These are phyloP conservation scores for Pseudopipra pipra DNA, from an alignment of 2,113 vertebrate genomes.

Conservation along the genomic window DNA sequence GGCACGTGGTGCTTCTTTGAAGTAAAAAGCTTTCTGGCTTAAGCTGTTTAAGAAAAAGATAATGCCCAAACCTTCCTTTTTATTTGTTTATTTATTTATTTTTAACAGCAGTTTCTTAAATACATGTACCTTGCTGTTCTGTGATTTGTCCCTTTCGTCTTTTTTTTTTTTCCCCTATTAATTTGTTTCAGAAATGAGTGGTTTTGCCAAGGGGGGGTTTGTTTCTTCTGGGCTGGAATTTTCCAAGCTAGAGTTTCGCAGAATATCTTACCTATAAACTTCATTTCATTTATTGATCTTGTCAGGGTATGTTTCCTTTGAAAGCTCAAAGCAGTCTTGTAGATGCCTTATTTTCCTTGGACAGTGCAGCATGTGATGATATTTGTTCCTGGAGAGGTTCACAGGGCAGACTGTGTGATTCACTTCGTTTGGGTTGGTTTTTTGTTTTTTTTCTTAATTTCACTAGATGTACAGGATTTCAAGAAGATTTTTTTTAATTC, in stretches of 20 bases:
- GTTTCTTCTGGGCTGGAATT: background rate
- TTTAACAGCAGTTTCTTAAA: background rate
- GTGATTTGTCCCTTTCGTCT: background rate
- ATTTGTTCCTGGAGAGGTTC: background rate
- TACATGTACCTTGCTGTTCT: background rate
- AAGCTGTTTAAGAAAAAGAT: background rate
- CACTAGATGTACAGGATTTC: background rate
- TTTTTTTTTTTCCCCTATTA: background rate
- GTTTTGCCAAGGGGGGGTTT: background rate
- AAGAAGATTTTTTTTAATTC: background rate
- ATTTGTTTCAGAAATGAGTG: background rate
- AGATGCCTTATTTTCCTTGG: background rate
- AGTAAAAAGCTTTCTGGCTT: background rate
- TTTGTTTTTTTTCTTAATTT: background rate
- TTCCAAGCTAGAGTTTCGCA: background rate
- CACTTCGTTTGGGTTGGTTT: background rate
- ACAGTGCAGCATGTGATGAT: background rate
- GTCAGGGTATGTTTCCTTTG: constrained; percentile 5
- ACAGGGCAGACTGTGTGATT: background rate
- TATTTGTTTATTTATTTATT: background rate
- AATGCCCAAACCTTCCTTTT: background rate
- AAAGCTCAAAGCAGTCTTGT: constrained; percentile 2
- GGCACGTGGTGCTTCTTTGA: background rate
- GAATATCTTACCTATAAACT: background rate
- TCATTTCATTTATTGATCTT: background rate